Evolutionary conservation across 2,113 vertebrate genomes (phyloP).

Genomic region (Sceloporus tristichus): DNA sequence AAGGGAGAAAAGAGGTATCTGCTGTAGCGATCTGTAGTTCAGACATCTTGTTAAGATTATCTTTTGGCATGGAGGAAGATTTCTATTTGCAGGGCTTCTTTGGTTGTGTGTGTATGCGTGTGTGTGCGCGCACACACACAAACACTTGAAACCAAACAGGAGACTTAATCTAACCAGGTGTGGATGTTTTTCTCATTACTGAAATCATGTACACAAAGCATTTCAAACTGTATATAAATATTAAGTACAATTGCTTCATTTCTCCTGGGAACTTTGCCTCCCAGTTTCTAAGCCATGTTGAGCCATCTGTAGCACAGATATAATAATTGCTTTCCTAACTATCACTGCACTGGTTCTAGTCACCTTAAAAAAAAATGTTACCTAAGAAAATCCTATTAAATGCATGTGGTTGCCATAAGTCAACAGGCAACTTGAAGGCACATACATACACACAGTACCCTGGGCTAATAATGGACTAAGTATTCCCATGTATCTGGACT

Average conservation of each 20-base stretch:
- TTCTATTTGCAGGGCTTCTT: not conserved
- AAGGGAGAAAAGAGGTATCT: not conserved
- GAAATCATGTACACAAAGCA: not conserved
- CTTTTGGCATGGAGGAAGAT: not conserved
- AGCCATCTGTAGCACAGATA: not conserved
- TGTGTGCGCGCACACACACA: too few relatives aligned
- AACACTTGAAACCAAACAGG: not conserved
- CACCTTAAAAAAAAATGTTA: not conserved
- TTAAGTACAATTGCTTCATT: conserved; percentile 10
- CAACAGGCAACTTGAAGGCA: too few relatives aligned
- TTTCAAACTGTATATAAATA: not conserved
- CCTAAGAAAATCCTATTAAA: too few relatives aligned
- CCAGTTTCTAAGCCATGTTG: not conserved
- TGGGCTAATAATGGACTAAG: too few relatives aligned
- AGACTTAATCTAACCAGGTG: not conserved
- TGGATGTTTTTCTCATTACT: not conserved
- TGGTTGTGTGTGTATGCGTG: not conserved
- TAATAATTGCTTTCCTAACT: not conserved
- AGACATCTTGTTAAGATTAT: not conserved
- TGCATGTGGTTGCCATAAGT: too few relatives aligned
- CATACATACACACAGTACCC: not conserved
- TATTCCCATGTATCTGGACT: not conserved
- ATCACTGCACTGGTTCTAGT: not conserved
- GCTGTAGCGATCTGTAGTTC: not conserved
- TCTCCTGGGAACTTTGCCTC: not conserved